These are phyloP conservation scores for Drosophila nigromelanica DNA, from an alignment of 1,140 invertebrate species.

Conservation along the genomic window DNA sequence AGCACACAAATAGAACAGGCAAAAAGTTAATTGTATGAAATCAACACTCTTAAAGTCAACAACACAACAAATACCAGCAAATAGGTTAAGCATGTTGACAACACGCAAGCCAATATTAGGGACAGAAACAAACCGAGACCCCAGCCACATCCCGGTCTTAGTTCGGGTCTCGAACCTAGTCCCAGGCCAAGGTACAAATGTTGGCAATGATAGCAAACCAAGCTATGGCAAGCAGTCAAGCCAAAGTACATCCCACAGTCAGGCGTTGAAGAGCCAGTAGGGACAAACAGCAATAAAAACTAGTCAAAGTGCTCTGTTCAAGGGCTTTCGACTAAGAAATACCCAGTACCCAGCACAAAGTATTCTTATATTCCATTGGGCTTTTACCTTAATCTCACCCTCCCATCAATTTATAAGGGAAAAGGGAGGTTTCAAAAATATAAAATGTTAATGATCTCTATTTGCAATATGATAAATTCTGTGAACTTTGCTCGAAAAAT, in stretches of 20 bases:
- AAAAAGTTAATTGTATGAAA: constrained; percentile 83
- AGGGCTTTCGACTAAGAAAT: too few species aligned
- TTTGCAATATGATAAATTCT: too few species aligned
- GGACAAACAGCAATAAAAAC: constrained; percentile 45
- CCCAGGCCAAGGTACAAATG: constrained; percentile 8
- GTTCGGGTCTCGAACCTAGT: constrained; percentile 4
- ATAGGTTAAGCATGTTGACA: constrained; percentile 72
- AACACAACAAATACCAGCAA: constrained; percentile 59
- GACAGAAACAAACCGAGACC: constrained; percentile 43
- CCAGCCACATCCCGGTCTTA: background rate
- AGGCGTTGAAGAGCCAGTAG: constrained; percentile 60
- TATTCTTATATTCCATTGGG: too few species aligned
- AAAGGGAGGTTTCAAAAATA: too few species aligned
- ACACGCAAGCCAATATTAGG: constrained; percentile 76
- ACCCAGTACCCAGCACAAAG: too few species aligned
- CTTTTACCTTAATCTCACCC: too few species aligned
- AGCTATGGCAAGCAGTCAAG: constrained; percentile 17
- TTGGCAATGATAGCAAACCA: constrained; percentile 3
- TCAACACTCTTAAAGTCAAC: constrained; percentile 79
- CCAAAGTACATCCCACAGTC: constrained; percentile 22
- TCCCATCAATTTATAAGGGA: too few species aligned
- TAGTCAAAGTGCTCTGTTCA: background rate
- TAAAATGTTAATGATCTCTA: too few species aligned
- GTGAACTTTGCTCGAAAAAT: too few species aligned
- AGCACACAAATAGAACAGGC: constrained; percentile 68